phyloP scores from a whole-genome alignment of 64 coral and sea anemone species.

The Stichodactyla mertensii region DNA sequence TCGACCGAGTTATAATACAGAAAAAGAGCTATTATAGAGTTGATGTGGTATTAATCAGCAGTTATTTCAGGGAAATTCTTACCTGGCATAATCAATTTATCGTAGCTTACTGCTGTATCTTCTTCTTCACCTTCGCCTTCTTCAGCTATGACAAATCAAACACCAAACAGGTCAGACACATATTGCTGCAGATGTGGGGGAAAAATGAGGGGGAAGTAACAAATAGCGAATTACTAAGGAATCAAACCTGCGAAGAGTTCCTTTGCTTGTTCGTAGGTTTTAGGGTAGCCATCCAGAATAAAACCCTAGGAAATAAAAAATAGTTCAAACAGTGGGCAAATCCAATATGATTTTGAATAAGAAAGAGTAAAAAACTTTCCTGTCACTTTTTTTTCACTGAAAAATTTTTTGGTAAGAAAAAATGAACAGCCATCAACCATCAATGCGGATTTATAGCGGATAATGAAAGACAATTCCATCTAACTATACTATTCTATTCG shows the following conservation, averaged over 20 bases:
- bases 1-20: too few species aligned
- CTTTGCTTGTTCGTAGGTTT: slow-evolving; percentile 93
- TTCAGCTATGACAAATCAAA: slow-evolving; percentile 53
- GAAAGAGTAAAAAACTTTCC: too few species aligned
- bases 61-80: background rate
- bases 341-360: too few species aligned
- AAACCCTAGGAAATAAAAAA: slow-evolving; percentile 68
- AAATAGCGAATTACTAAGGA: background rate
- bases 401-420: too few species aligned
- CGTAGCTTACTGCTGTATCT: slow-evolving; percentile 65
- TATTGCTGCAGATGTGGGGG: too few species aligned
- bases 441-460: too few species aligned
- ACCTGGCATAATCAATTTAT: slow-evolving; percentile 98
- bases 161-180: background rate
- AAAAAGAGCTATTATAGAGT: too few species aligned
- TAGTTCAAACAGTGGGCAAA: background rate
- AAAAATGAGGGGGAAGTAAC: background rate
- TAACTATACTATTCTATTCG: too few species aligned
- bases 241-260: slow-evolving; percentile 85
- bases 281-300: slow-evolving; percentile 95
- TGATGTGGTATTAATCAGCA: background rate
- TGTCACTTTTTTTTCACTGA: too few species aligned
- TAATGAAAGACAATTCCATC: too few species aligned
- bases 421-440: too few species aligned
- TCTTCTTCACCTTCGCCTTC: slow-evolving; percentile 84